Conservation (phyloP, 2,797 vertebrate species). For the Poecilia wingei region DNA sequence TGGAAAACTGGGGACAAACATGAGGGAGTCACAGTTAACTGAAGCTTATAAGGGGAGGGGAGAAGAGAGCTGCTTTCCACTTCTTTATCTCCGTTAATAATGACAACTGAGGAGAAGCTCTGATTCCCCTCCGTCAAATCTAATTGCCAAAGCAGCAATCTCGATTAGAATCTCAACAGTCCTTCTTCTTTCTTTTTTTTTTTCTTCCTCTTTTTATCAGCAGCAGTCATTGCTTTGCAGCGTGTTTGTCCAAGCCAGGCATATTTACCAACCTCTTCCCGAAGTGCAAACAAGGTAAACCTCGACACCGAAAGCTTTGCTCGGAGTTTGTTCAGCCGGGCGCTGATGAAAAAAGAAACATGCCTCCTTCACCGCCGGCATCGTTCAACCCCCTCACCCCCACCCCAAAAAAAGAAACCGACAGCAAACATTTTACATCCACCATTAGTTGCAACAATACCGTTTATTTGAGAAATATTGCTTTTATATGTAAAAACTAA, state of each 20-base stretch:
- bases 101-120: constrained; percentile 48
- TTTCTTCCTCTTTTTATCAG: constrained; percentile 45
- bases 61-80: constrained; percentile 35
- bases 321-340: constrained; percentile 31
- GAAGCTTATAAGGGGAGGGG: constrained; percentile 47
- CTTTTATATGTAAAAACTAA: too few species aligned
- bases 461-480: too few species aligned
- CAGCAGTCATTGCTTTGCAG: constrained; percentile 29
- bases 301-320: constrained; percentile 53
- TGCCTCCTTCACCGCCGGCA: constrained; percentile 13
- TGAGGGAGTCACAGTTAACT: constrained; percentile 52
- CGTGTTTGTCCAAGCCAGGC: constrained; percentile 62
- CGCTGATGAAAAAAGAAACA: constrained; percentile 29
- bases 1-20: constrained; percentile 25
- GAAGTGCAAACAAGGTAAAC: constrained; percentile 49
- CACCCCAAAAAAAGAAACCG: neutral
- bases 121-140: constrained; percentile 63
- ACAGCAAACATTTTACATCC: neutral
- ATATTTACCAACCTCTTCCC: constrained; percentile 55
- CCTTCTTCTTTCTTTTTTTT: neutral
- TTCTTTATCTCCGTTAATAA: constrained; percentile 31
- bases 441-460: too few species aligned
- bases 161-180: constrained; percentile 67
- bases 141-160: constrained; percentile 71
- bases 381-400: neutral